Evolutionary conservation across 2,888 invertebrate genomes (phyloP).

Genomic region (Cryptus armator): DNA sequence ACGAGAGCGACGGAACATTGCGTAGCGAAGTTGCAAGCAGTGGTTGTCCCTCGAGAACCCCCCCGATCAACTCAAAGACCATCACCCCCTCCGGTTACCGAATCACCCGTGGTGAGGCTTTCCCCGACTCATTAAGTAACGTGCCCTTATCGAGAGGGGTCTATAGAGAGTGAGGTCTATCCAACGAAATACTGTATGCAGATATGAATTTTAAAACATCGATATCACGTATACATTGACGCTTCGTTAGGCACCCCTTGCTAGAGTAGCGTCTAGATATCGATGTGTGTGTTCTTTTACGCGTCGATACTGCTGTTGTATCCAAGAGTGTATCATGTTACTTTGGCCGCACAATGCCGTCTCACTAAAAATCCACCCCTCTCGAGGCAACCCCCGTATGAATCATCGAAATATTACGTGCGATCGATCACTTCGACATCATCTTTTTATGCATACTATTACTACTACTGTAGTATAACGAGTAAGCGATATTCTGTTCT

Average conservation of each 20-base stretch:
- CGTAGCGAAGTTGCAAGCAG: slow-evolving; percentile 74
- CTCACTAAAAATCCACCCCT: slow-evolving; percentile 59
- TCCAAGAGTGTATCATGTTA: slow-evolving; percentile 79
- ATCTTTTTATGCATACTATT: slow-evolving; percentile 53
- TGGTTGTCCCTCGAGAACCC: slow-evolving; percentile 79
- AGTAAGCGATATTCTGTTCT: slow-evolving; percentile 16
- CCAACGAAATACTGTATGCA: slow-evolving; percentile 74
- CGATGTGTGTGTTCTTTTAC: slow-evolving; percentile 40
- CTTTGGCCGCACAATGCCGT: slow-evolving; percentile 80
- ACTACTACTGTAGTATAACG: slow-evolving; percentile 20
- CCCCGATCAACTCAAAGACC: slow-evolving; percentile 73
- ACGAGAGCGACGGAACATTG: slow-evolving; percentile 62
- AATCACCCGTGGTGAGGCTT: slow-evolving; percentile 71
- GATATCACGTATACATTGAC: slow-evolving; percentile 80
- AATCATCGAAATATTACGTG: slow-evolving; percentile 78
- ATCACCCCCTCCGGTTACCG: slow-evolving; percentile 71
- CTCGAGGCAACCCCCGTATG: slow-evolving; percentile 66
- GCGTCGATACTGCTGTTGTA: slow-evolving; percentile 34
- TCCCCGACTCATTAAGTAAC: slow-evolving; percentile 83
- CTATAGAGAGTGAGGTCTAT: slow-evolving; percentile 47
- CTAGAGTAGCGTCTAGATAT: slow-evolving; percentile 29
- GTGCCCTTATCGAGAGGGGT: slow-evolving; percentile 78
- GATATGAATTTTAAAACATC: slow-evolving; percentile 83
- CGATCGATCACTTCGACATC: slow-evolving; percentile 75
- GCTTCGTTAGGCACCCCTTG: slow-evolving; percentile 78